Evolutionary conservation across 2,113 vertebrate species (phyloP), one percentile per base, ranked within the genome.

Genomic region (Myocastor coypus): DNA sequence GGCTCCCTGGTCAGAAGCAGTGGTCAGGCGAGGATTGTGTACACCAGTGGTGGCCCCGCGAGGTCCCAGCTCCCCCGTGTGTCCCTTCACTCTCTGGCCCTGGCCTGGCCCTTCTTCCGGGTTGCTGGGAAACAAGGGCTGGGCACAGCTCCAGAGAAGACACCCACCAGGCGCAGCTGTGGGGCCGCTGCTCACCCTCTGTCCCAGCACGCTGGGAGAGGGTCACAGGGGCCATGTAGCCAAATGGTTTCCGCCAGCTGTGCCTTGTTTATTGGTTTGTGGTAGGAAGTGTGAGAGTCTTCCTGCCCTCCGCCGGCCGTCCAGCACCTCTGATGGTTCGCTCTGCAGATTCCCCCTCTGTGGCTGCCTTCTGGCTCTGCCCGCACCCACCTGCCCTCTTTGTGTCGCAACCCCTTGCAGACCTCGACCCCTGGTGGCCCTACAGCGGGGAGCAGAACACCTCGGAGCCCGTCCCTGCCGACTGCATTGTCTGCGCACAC

Each of bases 401-500:
- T 11, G 3, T 66, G 7, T 87, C 84, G 34, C 96, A 97, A 87
- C 68, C 40, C 94, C 32, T 61, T 82, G 85, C 88, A 99, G 98
- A 97, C 89, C 98, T 98, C 96, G 98, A 98, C 96, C 97, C 97
- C 94, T 98, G 98, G 98, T 97, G 97, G 97, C 94, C 97, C 95
- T 96, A 97, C 42, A 96, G 96, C 71, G 98, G 98, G 95, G 98
- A 98, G 82, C 98, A 96, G 84, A 99, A 98, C 57, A 34, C 94
- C 91, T 98, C 98, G 0, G 92, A 97, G 20, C 68, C 87, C 0
- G 85, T 98, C 82, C 97, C 98, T 0, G 89, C 97, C 91, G 98
- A 98, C 97, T 98, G 98, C 96, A 98, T 98, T 42, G 98, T 95
- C 92, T 99, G 98, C 86, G 97, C 98, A 90, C 93, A 98, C 95